phyloP scores from a whole-genome alignment of 2,797 vertebrate genomes.

The Lemur catta region DNA sequence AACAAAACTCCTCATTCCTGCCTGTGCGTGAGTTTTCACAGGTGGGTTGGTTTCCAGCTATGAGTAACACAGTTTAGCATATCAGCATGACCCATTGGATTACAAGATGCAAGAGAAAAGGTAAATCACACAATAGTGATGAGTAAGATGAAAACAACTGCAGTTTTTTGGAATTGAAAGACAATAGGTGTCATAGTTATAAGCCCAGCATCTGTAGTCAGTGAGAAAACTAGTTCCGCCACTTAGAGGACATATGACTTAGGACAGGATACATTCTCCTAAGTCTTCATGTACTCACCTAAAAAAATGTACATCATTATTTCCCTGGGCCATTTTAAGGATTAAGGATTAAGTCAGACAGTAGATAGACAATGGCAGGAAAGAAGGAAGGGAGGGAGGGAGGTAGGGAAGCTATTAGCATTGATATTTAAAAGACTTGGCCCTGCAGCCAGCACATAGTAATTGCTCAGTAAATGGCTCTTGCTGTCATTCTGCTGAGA shows the following conservation, averaged over 20 bases:
- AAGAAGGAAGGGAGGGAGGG: background rate
- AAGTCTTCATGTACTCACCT: background rate
- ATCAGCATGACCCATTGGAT: background rate
- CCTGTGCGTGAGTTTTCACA: background rate
- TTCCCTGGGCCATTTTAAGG: no score
- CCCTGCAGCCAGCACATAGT: background rate
- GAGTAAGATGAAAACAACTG: background rate
- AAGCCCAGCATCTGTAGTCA: background rate
- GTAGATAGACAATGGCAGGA: background rate
- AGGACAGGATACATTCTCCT: background rate
- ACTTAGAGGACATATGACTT: background rate
- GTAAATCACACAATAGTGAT: accelerated
- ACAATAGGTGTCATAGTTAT: background rate
- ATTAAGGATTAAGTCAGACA: background rate
- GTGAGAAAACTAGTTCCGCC: background rate
- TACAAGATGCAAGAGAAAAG: background rate
- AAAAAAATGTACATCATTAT: background rate
- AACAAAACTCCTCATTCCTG: accelerated
- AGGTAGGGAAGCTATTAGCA: background rate
- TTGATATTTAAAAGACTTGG: background rate
- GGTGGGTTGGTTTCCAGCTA: background rate
- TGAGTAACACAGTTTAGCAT: accelerated
- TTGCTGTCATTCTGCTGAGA: background rate
- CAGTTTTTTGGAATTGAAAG: background rate
- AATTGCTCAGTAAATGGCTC: background rate